A percentile compares a stretch with the other conserved stretches of the same genome.
Conservation (phyloP, 2,797 vertebrate species). For the Aphelocoma californica region DNA sequence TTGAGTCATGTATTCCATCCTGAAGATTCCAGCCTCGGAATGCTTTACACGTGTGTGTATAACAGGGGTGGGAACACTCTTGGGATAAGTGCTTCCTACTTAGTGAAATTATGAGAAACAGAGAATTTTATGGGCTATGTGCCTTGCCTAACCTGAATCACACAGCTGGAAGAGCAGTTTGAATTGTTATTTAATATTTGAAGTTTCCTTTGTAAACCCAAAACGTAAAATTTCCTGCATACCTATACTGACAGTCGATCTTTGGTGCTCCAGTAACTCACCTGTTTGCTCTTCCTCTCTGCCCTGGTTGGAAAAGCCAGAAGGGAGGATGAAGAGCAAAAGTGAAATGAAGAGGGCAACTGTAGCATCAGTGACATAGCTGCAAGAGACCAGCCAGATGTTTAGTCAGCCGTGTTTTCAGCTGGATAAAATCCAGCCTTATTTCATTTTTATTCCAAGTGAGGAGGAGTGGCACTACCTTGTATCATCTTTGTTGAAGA, state of each 20-base stretch:
- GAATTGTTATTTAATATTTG: background rate
- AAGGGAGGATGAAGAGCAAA: slow-evolving; percentile 82
- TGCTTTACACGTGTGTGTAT: background rate
- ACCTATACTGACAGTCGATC: background rate
- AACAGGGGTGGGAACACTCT: background rate
- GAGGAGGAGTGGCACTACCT: slow-evolving; percentile 63
- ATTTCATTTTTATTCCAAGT: background rate
- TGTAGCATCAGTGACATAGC: slow-evolving; percentile 79
- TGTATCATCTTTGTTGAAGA: slow-evolving; percentile 65
- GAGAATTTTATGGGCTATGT: background rate
- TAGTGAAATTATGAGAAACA: background rate
- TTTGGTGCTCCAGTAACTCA: slow-evolving; percentile 5
- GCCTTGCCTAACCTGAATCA: background rate
- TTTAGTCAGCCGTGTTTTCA: background rate
- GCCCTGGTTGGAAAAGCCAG: background rate
- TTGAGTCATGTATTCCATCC: background rate
- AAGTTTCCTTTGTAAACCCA: background rate
- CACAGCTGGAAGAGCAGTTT: background rate
- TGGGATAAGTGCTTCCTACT: background rate
- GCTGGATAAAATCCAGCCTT: background rate
- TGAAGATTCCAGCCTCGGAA: background rate
- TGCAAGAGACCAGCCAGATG: slow-evolving; percentile 42
- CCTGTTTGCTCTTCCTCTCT: background rate
- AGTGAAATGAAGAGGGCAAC: slow-evolving; percentile 78
- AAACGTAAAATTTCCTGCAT: fast-evolving